Evolutionary conservation across 2,888 invertebrate genomes (phyloP).

Genomic region (Amphipoea oculea): DNA sequence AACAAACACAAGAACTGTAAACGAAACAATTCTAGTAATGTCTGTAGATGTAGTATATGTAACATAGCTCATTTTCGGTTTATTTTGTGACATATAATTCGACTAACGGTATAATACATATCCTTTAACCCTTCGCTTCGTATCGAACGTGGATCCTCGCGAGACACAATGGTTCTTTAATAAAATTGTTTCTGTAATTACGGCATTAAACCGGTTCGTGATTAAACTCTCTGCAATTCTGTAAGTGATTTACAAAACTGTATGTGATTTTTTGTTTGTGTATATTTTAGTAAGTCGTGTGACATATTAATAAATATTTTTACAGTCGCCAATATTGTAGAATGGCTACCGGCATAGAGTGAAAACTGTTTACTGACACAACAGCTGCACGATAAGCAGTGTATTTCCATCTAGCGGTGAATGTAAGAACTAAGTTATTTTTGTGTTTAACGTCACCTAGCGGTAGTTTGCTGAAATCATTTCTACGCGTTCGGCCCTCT

Average conservation of each 20-base stretch:
- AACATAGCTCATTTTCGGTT: not conserved
- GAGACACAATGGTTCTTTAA: too few relatives aligned
- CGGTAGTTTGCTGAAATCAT: not conserved
- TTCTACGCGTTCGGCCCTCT: not conserved
- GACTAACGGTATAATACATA: not conserved
- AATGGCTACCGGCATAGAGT: not conserved
- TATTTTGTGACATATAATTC: not conserved
- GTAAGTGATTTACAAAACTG: not conserved
- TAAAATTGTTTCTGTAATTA: not conserved
- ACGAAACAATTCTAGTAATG: not conserved
- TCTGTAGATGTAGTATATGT: too few relatives aligned
- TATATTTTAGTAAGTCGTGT: not conserved
- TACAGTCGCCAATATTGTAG: not conserved
- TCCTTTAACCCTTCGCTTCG: not conserved
- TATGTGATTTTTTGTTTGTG: not conserved
- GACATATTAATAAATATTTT: not conserved
- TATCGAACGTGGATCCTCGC: not conserved
- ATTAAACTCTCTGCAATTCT: not conserved
- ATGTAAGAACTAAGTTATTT: not conserved
- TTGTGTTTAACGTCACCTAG: constrained; percentile 26
- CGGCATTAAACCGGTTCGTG: not conserved
- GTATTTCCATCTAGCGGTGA: constrained; percentile 23
- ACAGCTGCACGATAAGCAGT: not conserved
- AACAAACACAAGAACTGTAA: not conserved
- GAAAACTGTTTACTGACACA: not conserved